phyloP scores from a whole-genome alignment of 2,113 vertebrate genomes.

The Panthera leo region DNA sequence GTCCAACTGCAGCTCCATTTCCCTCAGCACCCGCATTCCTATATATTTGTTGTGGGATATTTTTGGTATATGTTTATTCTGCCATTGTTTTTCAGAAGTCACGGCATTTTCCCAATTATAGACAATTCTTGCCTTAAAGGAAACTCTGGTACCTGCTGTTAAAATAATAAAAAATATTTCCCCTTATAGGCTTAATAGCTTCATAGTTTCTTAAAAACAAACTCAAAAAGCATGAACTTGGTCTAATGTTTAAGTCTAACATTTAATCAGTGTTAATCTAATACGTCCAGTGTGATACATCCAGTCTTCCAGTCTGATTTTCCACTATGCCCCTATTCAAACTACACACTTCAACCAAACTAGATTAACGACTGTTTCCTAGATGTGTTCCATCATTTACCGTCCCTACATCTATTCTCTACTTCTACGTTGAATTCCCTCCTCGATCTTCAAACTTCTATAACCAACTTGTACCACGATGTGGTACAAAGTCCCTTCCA shows the following conservation, averaged over 20 bases:
- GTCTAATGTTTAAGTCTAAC: neutral
- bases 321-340: neutral
- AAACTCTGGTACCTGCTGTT: neutral
- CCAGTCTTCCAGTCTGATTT: neutral
- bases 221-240: neutral
- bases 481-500: neutral
- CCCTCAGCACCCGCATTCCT: neutral
- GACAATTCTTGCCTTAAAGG: neutral
- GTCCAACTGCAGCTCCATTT: neutral
- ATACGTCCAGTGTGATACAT: neutral
- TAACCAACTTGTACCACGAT: neutral
- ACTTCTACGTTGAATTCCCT: neutral
- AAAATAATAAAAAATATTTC: neutral
- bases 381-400: neutral
- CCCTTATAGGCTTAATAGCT: neutral
- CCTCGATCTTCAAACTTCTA: conserved; percentile 9
- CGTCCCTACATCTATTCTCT: neutral
- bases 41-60: neutral
- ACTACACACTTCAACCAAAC: neutral
- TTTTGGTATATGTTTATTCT: neutral
- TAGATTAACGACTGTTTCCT: neutral
- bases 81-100: neutral
- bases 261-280: neutral
- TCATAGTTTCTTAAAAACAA: neutral
- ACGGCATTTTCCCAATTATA: neutral